Evolutionary conservation across 2,113 vertebrate genomes (phyloP).

Genomic region (Pipra filicauda): DNA sequence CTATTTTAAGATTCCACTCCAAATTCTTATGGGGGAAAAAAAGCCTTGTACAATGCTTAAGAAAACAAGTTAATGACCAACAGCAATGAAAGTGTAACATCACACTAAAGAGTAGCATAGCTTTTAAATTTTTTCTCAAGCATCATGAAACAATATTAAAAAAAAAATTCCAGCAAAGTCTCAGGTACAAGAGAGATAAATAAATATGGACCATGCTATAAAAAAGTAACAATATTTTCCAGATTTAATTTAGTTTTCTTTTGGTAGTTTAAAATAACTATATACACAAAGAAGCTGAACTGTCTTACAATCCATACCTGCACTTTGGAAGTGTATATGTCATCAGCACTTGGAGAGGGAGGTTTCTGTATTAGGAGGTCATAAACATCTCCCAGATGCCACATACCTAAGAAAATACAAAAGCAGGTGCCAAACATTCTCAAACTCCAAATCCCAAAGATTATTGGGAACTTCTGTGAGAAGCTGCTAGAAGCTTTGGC

Average conservation of each 20-base stretch:
- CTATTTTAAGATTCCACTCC: constrained; percentile 53
- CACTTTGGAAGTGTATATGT: neutral
- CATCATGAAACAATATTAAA: neutral
- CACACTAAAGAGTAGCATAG: neutral
- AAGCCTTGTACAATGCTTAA: neutral
- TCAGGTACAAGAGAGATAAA: neutral
- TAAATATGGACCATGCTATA: neutral
- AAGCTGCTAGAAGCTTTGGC: neutral
- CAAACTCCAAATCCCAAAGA: neutral
- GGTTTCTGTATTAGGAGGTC: neutral
- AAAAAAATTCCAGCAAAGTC: neutral
- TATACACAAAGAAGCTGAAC: neutral
- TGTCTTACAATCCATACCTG: neutral
- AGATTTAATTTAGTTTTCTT: neutral
- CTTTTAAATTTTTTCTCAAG: neutral
- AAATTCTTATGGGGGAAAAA: neutral
- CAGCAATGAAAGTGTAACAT: neutral
- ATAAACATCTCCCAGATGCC: neutral
- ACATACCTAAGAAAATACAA: neutral
- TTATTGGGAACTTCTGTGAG: neutral
- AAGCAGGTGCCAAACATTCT: neutral
- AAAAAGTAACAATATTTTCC: neutral
- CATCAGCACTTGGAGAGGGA: neutral
- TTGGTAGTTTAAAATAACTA: neutral
- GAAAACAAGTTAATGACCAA: neutral